These are phyloP conservation scores for Neopipo cinnamomea DNA, from an alignment of 2,113 vertebrate species.

Conservation along the genomic window DNA sequence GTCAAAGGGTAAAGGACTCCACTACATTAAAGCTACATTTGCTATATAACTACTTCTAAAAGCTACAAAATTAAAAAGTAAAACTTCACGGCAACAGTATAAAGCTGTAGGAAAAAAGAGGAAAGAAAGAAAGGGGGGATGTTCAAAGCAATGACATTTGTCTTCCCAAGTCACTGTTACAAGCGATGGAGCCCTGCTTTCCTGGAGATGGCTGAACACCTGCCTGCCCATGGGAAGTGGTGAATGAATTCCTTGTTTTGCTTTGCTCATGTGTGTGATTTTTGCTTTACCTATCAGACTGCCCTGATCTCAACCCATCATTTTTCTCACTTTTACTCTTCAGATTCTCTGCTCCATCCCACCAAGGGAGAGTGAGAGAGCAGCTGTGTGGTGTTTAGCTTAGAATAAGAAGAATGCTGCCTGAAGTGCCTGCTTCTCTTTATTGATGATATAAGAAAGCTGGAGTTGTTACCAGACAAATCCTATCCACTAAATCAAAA, in stretches of 20 bases:
- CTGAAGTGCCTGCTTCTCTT: not conserved
- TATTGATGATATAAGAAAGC: not conserved
- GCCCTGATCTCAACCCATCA: accelerated
- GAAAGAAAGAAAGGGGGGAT: not conserved
- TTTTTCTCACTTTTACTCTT: not conserved
- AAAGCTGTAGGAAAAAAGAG: not conserved
- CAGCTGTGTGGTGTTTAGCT: not conserved
- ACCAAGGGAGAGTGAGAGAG: accelerated
- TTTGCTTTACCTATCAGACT: not conserved
- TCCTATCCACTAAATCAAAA: not conserved
- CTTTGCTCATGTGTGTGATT: not conserved
- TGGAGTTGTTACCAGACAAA: not conserved
- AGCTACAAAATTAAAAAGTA: too few species aligned
- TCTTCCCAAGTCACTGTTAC: not conserved
- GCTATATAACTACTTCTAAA: too few species aligned
- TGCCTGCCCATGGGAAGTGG: not conserved
- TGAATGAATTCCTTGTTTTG: not conserved
- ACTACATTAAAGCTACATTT: too few species aligned
- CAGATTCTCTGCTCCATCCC: accelerated
- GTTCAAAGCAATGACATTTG: not conserved
- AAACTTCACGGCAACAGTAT: too few species aligned
- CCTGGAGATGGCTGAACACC: not conserved
- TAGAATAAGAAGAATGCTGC: not conserved
- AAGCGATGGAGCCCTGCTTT: not conserved
- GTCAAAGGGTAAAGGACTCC: too few species aligned